Evolutionary conservation across 1,140 invertebrate genomes (phyloP).

Genomic region (Monomorium pharaonis): DNA sequence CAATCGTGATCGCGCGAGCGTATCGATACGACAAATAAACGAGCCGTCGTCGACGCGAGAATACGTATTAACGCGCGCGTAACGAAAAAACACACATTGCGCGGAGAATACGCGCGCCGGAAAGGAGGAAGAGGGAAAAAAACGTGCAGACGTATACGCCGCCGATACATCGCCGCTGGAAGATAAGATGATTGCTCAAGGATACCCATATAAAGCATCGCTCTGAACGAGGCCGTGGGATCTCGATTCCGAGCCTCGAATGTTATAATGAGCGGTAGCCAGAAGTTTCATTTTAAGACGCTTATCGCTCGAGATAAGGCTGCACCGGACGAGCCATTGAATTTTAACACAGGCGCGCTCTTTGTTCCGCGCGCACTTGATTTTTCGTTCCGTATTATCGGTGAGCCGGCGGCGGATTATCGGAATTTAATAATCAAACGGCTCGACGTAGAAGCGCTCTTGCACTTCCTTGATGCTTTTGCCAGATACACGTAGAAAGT

Average conservation of each 20-base stretch:
- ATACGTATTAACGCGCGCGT: not conserved
- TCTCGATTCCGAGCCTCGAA: not conserved
- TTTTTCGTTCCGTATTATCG: not conserved
- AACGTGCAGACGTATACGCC: not conserved
- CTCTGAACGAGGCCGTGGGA: not conserved
- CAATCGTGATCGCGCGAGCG: not conserved
- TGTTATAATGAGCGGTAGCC: not conserved
- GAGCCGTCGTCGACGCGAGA: not conserved
- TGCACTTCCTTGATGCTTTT: not conserved
- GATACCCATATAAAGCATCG: not conserved
- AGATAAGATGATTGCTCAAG: constrained; percentile 25
- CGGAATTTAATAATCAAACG: not conserved
- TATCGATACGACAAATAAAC: not conserved
- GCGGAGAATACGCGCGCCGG: no score
- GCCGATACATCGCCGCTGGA: not conserved
- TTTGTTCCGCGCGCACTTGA: not conserved
- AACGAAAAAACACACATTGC: not conserved
- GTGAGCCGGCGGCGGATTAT: not conserved
- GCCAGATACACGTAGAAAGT: not conserved
- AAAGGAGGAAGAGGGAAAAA: not conserved
- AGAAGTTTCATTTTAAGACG: constrained; percentile 12
- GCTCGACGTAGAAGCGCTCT: no score
- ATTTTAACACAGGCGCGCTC: not conserved
- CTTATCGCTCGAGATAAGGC: constrained; percentile 29
- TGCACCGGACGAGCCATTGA: not conserved